phyloP scores from a whole-genome alignment of 2,113 vertebrate genomes.

The Hippocampus comes region DNA sequence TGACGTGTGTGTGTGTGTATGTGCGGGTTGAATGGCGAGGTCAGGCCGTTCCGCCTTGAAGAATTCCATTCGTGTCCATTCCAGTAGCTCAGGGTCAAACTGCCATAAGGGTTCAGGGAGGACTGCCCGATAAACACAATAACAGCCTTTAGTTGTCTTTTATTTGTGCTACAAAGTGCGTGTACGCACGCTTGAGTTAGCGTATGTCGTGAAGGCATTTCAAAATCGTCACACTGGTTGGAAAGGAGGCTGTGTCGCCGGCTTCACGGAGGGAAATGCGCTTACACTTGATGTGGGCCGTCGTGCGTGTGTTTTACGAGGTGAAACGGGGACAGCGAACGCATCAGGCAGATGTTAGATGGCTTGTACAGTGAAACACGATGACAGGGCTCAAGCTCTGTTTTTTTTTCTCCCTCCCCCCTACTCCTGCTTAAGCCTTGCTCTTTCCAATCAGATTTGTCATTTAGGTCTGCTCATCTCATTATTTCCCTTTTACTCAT shows the following conservation, averaged over 20 bases:
- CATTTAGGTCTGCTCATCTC: conserved; percentile 26
- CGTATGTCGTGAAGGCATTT: not conserved
- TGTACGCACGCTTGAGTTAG: not conserved
- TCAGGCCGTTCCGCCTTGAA: conserved; percentile 33
- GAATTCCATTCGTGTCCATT: conserved; percentile 30
- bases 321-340: conserved; percentile 42
- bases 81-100: conserved; percentile 1
- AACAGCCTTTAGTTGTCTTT: not conserved
- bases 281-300: not conserved
- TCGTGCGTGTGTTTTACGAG: conserved; percentile 3
- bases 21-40: conserved; percentile 8
- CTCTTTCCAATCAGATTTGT: conserved; percentile 16
- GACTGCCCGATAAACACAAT: not conserved
- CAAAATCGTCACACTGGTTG: not conserved
- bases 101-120: not conserved
- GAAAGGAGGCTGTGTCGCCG: conserved; percentile 8
- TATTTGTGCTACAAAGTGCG: not conserved
- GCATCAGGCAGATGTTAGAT: conserved; percentile 51
- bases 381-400: conserved; percentile 11
- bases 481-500: conserved; percentile 23
- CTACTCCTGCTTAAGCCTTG: not conserved
- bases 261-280: not conserved
- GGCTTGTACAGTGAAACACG: conserved; percentile 31
- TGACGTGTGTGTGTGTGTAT: conserved; percentile 4
- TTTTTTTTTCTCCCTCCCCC: not conserved